Evolutionary conservation across 92 coral and sea anemone species (phyloP), one percentile per base, ranked within the genome.

Genomic region (Heteractis magnifica): DNA sequence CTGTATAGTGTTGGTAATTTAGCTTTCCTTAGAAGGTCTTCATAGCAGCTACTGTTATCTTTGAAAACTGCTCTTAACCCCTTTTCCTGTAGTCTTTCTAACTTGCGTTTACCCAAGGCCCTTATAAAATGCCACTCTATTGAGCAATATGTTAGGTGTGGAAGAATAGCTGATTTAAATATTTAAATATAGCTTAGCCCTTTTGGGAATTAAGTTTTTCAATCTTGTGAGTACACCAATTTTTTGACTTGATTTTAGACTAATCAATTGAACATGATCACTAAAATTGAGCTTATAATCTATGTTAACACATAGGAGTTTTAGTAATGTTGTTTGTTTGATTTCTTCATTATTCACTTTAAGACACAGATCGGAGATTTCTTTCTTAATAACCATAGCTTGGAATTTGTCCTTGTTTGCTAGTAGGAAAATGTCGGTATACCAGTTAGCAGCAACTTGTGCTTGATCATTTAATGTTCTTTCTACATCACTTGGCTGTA

Each of bases 321-420:
- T 19, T 55, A 18, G 19, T 12, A 55, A 26, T 3, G 50, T 15
- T 10, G 7, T 2, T 6, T 6, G 15, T 4, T 1, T 6, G 48
- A 41, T 56, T 50, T 56, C 21, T 8, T 16, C 14, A 6, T 56
- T 70, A 6, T 56, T 70, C 23, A n/a, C 26, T 56, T 56, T 41
- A 14, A 15, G 80, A 84, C 68, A 83, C 18, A 75, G 88, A 12
- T 71, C 88, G n/a, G 80, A 85, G 88, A 53, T 53, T 53, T 53
- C 56, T 53, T 53, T 53, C 56, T 53, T 53, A 7, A 53, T 7
- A 53, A 53, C 56, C 56, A 26, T 26, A 53, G 56, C 8, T 53
- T 53, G 0, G 12, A 53, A 53, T 53, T 53, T 53, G 56, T 53
- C 56, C 56, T 70, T 78, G n/a, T 73, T 49, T 73, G 52, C 77